phyloP scores from a whole-genome alignment of 2,888 invertebrate species.

The Biston stratarius region DNA sequence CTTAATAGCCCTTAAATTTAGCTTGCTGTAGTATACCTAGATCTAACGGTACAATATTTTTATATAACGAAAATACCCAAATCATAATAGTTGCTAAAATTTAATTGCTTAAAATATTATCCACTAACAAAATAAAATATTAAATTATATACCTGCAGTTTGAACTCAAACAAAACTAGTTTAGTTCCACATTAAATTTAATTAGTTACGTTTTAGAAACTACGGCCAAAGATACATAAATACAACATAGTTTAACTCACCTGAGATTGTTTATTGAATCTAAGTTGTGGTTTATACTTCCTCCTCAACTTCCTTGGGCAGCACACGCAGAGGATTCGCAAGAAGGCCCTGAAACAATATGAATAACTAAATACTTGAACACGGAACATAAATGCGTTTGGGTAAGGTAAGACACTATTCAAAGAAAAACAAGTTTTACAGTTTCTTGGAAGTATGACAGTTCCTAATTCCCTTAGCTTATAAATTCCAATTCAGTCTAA shows the following conservation, averaged over 20 bases:
- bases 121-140: background rate
- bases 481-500: background rate
- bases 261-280: slow-evolving; percentile 93
- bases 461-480: background rate
- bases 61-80: too few species aligned
- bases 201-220: slow-evolving; percentile 16
- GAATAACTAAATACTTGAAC: background rate
- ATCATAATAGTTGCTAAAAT: too few species aligned
- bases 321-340: slow-evolving; percentile 95
- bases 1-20: too few species aligned
- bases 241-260: slow-evolving; percentile 71
- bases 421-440: too few species aligned
- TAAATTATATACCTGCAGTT: slow-evolving; percentile 1
- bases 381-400: background rate
- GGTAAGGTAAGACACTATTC: background rate
- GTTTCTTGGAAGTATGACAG: too few species aligned
- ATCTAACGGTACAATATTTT: too few species aligned
- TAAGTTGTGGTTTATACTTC: slow-evolving; percentile 94
- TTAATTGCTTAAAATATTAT: too few species aligned
- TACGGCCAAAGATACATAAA: slow-evolving; percentile 13
- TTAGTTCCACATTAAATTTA: slow-evolving; percentile 19
- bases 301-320: slow-evolving; percentile 93
- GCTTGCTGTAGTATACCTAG: too few species aligned
- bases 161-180: slow-evolving; percentile 14
- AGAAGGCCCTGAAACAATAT: slow-evolving; percentile 93